Evolutionary conservation across 2,888 invertebrate species (phyloP), one percentile per base, ranked within the genome.

Genomic region (Xylota segnis): DNA sequence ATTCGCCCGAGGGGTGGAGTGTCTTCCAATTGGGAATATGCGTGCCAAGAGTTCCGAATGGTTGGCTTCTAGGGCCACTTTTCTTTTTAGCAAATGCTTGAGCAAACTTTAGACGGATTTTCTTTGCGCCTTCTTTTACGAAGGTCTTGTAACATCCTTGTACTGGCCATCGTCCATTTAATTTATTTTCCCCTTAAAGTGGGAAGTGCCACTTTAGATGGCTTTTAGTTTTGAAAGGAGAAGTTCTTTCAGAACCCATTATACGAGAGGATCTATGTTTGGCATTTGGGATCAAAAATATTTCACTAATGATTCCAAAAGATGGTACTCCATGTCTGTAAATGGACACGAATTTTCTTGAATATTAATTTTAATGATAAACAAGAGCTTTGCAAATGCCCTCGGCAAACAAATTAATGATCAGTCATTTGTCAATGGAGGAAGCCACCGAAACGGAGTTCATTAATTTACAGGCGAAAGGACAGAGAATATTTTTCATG

Each of bases 21-120:
- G n/a, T 65, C 5, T 7, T 14, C 0, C 10, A 47, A 58, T 9
- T 6, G 12, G 5, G n/a, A 29, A 45, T 16, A 58, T 29, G 16
- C 23, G 56, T 63, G 52, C 29, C 29, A 58, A 58, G 66, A 14
- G 56, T 56, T n/a, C 29, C 70, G 32, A 47, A 58, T 37, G 37
- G 37, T 45, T 71, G 45, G 10, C 5, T 29, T 16, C 4, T 68
- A 54, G 40, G 52, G 45, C 54, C 56, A 56, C 43, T 45, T 40
- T 29, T 43, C 23, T 27, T 23, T n/a, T 40, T 14, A 23, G 23
- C 6, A 43, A 43, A 43, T 43, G 6, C 14, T 43, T 14, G n/a
- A 14, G 14, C 6, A 2, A 43, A 43, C n/a, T 43, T 14, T 43
- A 14, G 43, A 43, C 6, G 14, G 5, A 14, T 23, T 50, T 12